Percentiles rank a stretch among this genome's conserved stretches.
phyloP scores from a whole-genome alignment of 2,888 invertebrate species.

The Empis livida region DNA sequence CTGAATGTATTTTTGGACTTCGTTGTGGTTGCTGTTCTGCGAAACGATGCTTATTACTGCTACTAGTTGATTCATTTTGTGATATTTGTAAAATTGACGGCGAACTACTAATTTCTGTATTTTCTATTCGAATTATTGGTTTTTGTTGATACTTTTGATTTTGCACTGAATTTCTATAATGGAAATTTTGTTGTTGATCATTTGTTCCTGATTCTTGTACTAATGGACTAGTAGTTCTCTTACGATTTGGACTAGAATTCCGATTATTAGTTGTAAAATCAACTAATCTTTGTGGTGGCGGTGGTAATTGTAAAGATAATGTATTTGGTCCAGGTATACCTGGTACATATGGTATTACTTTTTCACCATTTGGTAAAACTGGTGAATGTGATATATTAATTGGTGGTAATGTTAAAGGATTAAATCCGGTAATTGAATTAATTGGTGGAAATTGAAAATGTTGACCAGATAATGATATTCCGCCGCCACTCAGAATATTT shows the following conservation, averaged over 20 bases:
- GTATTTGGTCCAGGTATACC: slow-evolving; percentile 76
- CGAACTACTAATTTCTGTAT: slow-evolving; percentile 14
- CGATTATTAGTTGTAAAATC: slow-evolving; percentile 10
- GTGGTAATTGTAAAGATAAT: slow-evolving; percentile 30
- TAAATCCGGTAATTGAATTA: slow-evolving; percentile 55
- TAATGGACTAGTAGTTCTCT: slow-evolving; percentile 25
- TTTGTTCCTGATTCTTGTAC: slow-evolving; percentile 1
- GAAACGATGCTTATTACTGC: slow-evolving; percentile 1
- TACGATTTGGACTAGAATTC: slow-evolving; percentile 25
- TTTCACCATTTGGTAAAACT: slow-evolving; percentile 42
- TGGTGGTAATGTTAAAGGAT: slow-evolving; percentile 52
- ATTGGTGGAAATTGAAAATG: slow-evolving; percentile 54
- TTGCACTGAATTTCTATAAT: slow-evolving; percentile 1
- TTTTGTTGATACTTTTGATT: background rate
- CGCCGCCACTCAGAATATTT: slow-evolving; percentile 13
- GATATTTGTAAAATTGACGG: background rate
- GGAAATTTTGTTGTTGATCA: background rate
- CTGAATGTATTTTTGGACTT: slow-evolving; percentile 2
- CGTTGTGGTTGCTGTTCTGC: slow-evolving; percentile 1
- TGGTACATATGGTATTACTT: slow-evolving; percentile 72
- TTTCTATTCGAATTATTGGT: slow-evolving; percentile 12
- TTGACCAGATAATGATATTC: slow-evolving; percentile 19
- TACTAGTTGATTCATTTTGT: background rate
- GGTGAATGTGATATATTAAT: slow-evolving; percentile 37
- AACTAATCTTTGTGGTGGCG: slow-evolving; percentile 25